These are phyloP conservation scores for Mythimna ferrago DNA, from an alignment of 2,888 invertebrate species.

Conservation along the genomic window DNA sequence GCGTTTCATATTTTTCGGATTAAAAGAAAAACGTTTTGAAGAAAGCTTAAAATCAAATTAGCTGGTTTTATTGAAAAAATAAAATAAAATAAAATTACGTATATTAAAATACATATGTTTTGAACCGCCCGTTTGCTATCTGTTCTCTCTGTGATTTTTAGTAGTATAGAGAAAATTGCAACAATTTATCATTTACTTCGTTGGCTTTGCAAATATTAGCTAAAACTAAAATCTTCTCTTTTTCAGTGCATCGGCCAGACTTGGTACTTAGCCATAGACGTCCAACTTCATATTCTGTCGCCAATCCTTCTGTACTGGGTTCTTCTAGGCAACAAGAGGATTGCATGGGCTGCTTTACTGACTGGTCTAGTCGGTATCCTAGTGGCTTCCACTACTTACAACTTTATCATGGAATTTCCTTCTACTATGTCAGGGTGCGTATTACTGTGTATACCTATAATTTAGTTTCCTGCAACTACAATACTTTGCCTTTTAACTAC, in stretches of 20 bases:
- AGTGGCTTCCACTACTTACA: conserved; percentile 71
- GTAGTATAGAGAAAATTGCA: too few species aligned
- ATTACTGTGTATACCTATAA: background rate
- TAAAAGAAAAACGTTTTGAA: too few species aligned
- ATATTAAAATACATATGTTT: too few species aligned
- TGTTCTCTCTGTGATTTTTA: too few species aligned
- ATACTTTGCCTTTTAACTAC: background rate
- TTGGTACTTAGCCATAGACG: conserved; percentile 75
- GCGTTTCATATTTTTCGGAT: too few species aligned
- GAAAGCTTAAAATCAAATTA: too few species aligned
- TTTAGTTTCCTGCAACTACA: background rate
- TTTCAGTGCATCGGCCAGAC: conserved; percentile 70
- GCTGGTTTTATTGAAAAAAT: too few species aligned
- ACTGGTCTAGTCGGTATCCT: conserved; percentile 59
- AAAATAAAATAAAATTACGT: too few species aligned
- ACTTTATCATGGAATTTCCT: conserved; percentile 78
- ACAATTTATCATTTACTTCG: too few species aligned
- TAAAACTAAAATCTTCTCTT: background rate
- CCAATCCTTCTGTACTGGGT: conserved; percentile 70
- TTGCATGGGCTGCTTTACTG: conserved; percentile 66
- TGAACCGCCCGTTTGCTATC: too few species aligned
- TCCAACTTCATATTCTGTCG: conserved; percentile 70
- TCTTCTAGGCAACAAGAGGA: conserved; percentile 60
- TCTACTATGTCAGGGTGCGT: conserved; percentile 76
- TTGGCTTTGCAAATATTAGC: background rate